A percentile compares a stretch with the other conserved stretches of the same genome.
Conservation (phyloP, 2,797 vertebrate genomes). For the Novumbra hubbsi region DNA sequence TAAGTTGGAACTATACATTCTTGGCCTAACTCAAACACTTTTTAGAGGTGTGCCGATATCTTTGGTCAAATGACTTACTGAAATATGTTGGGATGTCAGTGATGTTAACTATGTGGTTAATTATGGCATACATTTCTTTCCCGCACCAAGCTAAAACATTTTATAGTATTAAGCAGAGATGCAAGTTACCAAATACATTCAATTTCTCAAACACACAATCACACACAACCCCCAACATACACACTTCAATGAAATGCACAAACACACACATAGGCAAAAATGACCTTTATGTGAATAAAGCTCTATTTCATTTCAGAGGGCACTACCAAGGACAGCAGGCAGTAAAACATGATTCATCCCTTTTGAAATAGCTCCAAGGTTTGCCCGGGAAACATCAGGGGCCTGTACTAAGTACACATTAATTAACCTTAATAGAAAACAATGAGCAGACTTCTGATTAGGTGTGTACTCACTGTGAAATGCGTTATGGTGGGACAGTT, state of each 20-base stretch:
- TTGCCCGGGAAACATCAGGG: conserved; percentile 47
- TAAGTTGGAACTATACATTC: not conserved
- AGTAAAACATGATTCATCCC: conserved; percentile 31
- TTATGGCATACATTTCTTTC: not conserved
- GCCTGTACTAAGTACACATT: conserved; percentile 60
- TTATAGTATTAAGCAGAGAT: not conserved
- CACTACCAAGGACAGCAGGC: not conserved
- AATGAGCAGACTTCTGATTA: conserved; percentile 42
- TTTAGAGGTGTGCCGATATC: not conserved
- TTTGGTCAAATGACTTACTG: not conserved
- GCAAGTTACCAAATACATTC: not conserved
- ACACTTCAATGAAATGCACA: not conserved
- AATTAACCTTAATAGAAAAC: conserved; percentile 67
- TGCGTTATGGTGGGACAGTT: not conserved
- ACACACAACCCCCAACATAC: not conserved
- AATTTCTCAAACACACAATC: not conserved
- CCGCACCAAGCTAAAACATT: not conserved
- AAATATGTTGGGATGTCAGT: not conserved
- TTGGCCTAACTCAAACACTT: not conserved
- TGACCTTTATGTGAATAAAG: not conserved
- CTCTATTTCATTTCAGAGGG: not conserved
- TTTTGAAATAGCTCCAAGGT: conserved; percentile 66
- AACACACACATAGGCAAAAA: not conserved
- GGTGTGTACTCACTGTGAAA: conserved; percentile 23
- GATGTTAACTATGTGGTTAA: not conserved